Percentiles rank a stretch among this genome's conserved stretches.
These are phyloP conservation scores for Salticus scenicus DNA, from an alignment of 2,888 invertebrate genomes.

Conservation along the genomic window DNA sequence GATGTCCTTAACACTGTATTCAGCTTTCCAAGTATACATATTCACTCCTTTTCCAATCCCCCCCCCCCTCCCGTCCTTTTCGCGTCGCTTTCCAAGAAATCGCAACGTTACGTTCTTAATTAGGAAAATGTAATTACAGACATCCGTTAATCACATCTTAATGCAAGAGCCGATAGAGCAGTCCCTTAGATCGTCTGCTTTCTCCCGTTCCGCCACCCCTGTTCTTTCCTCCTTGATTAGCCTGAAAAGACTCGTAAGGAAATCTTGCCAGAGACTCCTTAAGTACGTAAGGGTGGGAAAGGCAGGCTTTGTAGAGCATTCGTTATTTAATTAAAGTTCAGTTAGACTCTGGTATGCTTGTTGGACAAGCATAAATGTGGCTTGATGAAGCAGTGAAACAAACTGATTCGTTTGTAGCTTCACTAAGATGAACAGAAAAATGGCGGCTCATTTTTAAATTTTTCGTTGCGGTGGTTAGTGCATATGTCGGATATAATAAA, in stretches of 20 bases:
- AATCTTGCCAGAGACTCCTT: background rate
- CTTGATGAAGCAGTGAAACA: no score
- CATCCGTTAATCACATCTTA: slow-evolving; percentile 2
- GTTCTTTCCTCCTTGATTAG: background rate
- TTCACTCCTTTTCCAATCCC: no score
- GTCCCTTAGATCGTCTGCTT: background rate
- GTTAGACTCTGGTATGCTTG: background rate
- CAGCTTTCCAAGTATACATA: no score
- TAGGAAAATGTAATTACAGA: slow-evolving; percentile 17
- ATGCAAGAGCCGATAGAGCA: slow-evolving; percentile 1
- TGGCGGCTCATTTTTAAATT: no score
- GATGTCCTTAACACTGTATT: background rate
- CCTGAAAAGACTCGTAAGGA: slow-evolving; percentile 5
- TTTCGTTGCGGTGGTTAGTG: no score
- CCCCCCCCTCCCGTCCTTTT: background rate
- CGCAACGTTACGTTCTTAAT: background rate
- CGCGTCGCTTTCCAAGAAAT: background rate
- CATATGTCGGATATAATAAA: no score
- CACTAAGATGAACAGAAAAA: no score
- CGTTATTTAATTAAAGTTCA: slow-evolving; percentile 5
- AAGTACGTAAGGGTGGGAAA: background rate
- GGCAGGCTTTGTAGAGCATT: background rate
- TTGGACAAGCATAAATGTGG: no score
- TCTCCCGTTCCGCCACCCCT: background rate
- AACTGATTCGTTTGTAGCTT: no score